Evolutionary conservation across 2,113 vertebrate genomes (phyloP), one percentile per base, ranked within the genome.

Genomic region (Podilymbus podiceps): DNA sequence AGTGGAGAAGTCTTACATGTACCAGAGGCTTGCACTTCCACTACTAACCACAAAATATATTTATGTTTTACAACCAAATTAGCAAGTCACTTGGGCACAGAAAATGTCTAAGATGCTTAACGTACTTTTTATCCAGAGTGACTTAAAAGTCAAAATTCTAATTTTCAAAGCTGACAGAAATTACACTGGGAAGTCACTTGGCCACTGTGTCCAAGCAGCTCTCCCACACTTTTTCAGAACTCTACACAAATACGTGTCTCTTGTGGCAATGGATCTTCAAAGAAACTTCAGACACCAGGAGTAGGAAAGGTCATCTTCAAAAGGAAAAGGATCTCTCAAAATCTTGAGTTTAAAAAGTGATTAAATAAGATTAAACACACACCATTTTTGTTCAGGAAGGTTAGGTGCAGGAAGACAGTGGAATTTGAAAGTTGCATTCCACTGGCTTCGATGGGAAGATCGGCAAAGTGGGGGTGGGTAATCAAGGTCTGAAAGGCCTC

Each of bases 401-500:
- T 82, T 38, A 79, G 87, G 42, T 62, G 58, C 46, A 82, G 84
- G 53, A 89, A 92, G 80, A 80, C 3, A 0, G 35, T 47, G 53
- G 53, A 76, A 85, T 77, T 25, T 33, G 5, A 23, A 90, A 80
- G 76, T 18, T 80, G 63, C 73, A 86, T 95, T 94, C 85, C 91
- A 58, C 24, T 23, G 67, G 59, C 56, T 93, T 91, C 74, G 52
- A 19, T 1, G 31, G 47, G 56, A 89, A 66, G 67, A 76, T 11
- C 3, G 5, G 71, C 31, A 93, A 86, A 73, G 42, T 27, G 55
- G 14, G 12, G 30, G 60, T 46, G 73, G 78, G 73, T 46, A 67
- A 97, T 85, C 87, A 87, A 64, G 86, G 87, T 35, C 62, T 96
- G 94, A 96, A 98, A 94, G 78, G 87, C 76, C 96, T 96, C 97